Percentiles rank a stretch among this genome's conserved stretches.
phyloP scores from a whole-genome alignment of 2,888 invertebrate species.

The Watsonalla cultraria region DNA sequence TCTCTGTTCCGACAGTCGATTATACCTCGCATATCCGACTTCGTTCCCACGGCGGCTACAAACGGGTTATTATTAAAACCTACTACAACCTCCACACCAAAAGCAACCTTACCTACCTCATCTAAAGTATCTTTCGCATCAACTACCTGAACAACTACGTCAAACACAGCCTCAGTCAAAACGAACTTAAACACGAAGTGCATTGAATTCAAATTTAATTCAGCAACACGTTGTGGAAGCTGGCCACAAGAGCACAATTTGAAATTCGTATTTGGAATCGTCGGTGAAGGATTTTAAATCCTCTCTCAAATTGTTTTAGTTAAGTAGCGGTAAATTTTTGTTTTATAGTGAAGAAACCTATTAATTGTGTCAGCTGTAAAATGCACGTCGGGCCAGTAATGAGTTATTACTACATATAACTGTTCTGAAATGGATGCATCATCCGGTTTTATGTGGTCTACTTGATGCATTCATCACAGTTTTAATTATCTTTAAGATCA shows the following conservation, averaged over 20 bases:
- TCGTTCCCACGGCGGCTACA: conserved; percentile 75
- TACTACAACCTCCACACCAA: conserved; percentile 39
- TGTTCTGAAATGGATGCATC: conserved; percentile 40
- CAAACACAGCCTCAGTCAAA: conserved; percentile 39
- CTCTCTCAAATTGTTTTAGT: conserved; percentile 63
- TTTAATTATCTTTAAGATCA: background rate
- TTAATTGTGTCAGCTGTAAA: conserved; percentile 59
- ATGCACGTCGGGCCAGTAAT: conserved; percentile 40
- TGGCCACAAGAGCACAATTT: conserved; percentile 68
- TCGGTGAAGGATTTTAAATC: conserved; percentile 74
- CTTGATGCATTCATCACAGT: background rate
- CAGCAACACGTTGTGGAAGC: conserved; percentile 42
- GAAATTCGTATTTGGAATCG: conserved; percentile 73
- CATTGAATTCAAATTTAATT: conserved; percentile 48
- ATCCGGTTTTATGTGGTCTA: conserved; percentile 24
- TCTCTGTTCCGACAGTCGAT: conserved; percentile 72
- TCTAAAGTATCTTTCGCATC: conserved; percentile 38
- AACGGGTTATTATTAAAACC: conserved; percentile 78
- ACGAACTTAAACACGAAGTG: conserved; percentile 44
- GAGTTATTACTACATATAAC: conserved; percentile 37
- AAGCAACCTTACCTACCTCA: conserved; percentile 31
- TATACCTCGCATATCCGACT: conserved; percentile 76
- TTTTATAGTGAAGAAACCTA: conserved; percentile 64
- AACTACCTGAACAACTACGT: conserved; percentile 36
- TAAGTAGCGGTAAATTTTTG: conserved; percentile 70